Evolutionary conservation across 2,888 invertebrate genomes (phyloP).

Genomic region (Oligia strigilis): DNA sequence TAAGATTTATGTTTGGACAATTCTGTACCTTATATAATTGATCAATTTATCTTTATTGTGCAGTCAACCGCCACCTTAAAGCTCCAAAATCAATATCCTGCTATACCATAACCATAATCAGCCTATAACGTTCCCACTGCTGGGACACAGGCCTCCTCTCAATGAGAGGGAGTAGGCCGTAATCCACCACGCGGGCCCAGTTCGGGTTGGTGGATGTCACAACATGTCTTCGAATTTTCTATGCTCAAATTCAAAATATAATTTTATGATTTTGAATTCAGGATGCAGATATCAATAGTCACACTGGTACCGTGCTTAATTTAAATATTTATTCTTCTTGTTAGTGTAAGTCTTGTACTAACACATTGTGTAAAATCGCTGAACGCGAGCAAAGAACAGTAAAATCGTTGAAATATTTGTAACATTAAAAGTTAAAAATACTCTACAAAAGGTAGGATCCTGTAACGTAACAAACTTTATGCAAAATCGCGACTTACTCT

Average conservation of each 20-base stretch:
- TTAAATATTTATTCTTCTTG: slow-evolving; percentile 35
- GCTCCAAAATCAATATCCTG: no score
- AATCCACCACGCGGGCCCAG: no score
- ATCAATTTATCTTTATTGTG: background rate
- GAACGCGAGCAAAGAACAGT: slow-evolving; percentile 36
- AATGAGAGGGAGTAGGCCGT: no score
- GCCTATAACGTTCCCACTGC: no score
- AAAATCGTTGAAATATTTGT: slow-evolving; percentile 44
- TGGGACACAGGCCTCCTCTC: no score
- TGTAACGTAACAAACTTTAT: slow-evolving; percentile 69
- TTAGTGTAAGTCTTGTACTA: slow-evolving; percentile 4
- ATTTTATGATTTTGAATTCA: slow-evolving; percentile 13
- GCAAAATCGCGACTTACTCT: slow-evolving; percentile 64
- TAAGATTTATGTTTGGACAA: background rate
- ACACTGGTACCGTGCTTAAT: slow-evolving; percentile 9
- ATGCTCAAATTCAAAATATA: background rate
- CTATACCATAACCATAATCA: no score
- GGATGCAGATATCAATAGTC: background rate
- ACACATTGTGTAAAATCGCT: slow-evolving; percentile 30
- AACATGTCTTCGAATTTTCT: no score
- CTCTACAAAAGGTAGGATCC: slow-evolving; percentile 63
- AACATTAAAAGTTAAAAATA: slow-evolving; percentile 54
- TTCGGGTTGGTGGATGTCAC: no score
- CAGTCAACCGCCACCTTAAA: background rate
- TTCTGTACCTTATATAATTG: background rate